Evolutionary conservation across 2,888 invertebrate species (phyloP).

Genomic region (Chalcis sispes): DNA sequence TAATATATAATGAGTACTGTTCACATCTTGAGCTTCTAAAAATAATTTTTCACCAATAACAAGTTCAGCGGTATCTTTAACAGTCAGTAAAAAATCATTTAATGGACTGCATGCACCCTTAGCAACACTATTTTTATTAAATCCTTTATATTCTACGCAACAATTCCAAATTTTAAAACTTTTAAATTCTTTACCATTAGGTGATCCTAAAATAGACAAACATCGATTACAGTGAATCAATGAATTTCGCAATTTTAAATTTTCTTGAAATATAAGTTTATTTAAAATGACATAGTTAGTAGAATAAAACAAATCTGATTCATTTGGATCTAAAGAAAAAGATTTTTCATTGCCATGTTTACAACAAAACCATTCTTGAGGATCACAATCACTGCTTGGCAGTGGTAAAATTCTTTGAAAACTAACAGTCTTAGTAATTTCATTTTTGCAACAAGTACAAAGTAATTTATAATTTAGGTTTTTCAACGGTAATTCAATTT

Average conservation of each 20-base stretch:
- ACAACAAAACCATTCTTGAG: constrained; percentile 73
- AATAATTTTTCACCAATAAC: constrained; percentile 67
- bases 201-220: constrained; percentile 66
- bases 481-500: constrained; percentile 60
- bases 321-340: constrained; percentile 62
- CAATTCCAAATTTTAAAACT: constrained; percentile 72
- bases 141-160: constrained; percentile 64
- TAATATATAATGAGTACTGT: constrained; percentile 64
- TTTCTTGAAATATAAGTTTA: constrained; percentile 61
- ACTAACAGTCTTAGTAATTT: constrained; percentile 63
- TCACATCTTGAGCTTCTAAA: constrained; percentile 64
- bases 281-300: constrained; percentile 66
- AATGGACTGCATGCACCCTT: constrained; percentile 62
- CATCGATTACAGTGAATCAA: constrained; percentile 68
- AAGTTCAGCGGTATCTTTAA: constrained; percentile 64
- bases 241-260: constrained; percentile 62
- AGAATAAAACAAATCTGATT: constrained; percentile 70
- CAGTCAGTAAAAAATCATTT: constrained; percentile 68
- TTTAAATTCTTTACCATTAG: constrained; percentile 62
- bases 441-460: constrained; percentile 69
- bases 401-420: constrained; percentile 69
- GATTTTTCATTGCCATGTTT: constrained; percentile 62
- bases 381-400: constrained; percentile 69
- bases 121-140: constrained; percentile 34
- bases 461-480: constrained; percentile 60